Percentiles rank a stretch among this genome's conserved stretches.
Evolutionary conservation across 2,797 vertebrate genomes (phyloP).

Genomic region (Tadarida brasiliensis): DNA sequence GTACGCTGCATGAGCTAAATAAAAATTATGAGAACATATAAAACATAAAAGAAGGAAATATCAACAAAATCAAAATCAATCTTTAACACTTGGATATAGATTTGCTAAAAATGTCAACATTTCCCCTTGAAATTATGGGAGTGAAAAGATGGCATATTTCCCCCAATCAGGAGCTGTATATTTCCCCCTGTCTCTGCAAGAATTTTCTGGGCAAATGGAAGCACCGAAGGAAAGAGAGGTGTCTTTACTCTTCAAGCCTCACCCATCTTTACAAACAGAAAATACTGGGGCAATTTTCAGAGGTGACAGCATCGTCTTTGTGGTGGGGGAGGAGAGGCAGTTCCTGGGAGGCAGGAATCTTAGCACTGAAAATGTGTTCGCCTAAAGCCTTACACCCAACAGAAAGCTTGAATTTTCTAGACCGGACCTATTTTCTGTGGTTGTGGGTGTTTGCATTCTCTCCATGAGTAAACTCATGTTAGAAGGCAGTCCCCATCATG

Average conservation of each 20-base stretch:
- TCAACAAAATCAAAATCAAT: not conserved
- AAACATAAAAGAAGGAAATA: not conserved
- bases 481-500: slow-evolving; percentile 37
- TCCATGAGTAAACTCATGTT: slow-evolving; percentile 23
- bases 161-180: not conserved
- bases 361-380: not conserved
- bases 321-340: not conserved
- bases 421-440: not conserved
- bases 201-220: not conserved
- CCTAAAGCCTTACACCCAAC: not conserved
- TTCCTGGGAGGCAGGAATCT: not conserved
- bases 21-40: not conserved
- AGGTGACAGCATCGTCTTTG: not conserved
- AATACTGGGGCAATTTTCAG: not conserved
- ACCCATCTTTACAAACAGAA: not conserved
- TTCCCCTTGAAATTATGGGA: not conserved
- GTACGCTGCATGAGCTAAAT: not conserved
- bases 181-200: not conserved
- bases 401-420: not conserved
- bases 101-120: not conserved
- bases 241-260: not conserved
- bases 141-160: not conserved
- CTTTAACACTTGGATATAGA: not conserved
- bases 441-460: not conserved
- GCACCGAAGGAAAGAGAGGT: not conserved